These are phyloP conservation scores for Microcebus jonahi DNA, from an alignment of 2,113 vertebrate genomes.

Conservation along the genomic window DNA sequence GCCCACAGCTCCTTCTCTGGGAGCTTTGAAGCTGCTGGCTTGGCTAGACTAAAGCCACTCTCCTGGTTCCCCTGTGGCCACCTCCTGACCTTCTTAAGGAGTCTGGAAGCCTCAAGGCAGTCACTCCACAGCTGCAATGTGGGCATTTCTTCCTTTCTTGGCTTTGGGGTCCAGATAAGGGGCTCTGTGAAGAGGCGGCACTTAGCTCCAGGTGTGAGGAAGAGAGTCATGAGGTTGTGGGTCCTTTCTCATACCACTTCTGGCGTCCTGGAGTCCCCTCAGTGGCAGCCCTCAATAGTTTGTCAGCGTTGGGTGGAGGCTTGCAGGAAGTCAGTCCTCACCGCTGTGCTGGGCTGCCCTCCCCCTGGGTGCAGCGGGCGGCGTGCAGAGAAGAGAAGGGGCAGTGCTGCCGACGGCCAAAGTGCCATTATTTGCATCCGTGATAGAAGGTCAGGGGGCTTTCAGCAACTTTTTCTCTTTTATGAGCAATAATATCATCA, in stretches of 20 bases:
- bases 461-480: background rate
- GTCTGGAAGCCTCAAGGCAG: background rate
- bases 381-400: accelerated
- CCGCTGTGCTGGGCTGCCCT: background rate
- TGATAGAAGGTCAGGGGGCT: background rate
- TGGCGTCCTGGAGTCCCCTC: background rate
- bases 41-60: background rate
- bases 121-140: background rate
- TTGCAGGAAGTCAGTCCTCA: background rate
- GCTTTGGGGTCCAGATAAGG: background rate
- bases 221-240: background rate
- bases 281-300: background rate
- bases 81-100: background rate
- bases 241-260: accelerated
- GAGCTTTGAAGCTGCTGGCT: background rate
- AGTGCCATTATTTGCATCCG: accelerated
- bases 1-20: background rate
- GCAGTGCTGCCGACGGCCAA: accelerated
- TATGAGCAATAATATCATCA: background rate
- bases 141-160: background rate
- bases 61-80: too few species aligned
- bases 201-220: too few species aligned
- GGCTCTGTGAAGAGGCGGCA: background rate
- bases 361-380: too few species aligned
- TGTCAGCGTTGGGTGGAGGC: background rate